Percentiles rank a stretch among this genome's conserved stretches.
Conservation (phyloP, 2,888 invertebrate species). For the Meliscaeva auricollis region DNA sequence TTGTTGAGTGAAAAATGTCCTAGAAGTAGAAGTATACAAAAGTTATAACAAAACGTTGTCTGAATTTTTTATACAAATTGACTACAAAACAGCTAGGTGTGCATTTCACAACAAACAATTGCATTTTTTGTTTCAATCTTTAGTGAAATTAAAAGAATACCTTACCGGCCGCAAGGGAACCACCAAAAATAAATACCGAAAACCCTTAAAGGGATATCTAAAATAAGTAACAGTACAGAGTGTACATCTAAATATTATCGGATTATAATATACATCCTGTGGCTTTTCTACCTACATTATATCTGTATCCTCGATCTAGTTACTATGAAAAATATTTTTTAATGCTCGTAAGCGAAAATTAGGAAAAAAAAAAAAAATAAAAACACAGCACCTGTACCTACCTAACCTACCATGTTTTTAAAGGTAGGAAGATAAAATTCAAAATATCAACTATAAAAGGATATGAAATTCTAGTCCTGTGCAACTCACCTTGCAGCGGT, state of each 20-base stretch:
- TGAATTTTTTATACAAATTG: neutral
- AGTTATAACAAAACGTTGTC: neutral
- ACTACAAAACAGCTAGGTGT: neutral
- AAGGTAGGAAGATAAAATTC: constrained; percentile 3
- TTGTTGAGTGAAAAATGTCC: constrained; percentile 11
- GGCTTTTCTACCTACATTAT: constrained; percentile 52
- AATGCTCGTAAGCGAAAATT: constrained; percentile 23
- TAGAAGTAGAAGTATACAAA: neutral
- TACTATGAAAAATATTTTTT: constrained; percentile 21
- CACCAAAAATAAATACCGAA: neutral
- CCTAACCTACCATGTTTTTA: too few relatives aligned
- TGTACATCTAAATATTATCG: constrained; percentile 69
- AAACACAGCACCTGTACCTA: too few relatives aligned
- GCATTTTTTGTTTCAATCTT: neutral
- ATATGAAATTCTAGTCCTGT: constrained; percentile 62
- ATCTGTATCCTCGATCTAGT: neutral
- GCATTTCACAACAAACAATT: too few relatives aligned
- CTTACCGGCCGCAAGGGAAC: neutral
- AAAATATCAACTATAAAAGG: constrained; percentile 23
- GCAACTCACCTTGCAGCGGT: constrained; percentile 62
- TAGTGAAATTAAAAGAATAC: neutral
- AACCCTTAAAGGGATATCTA: constrained; percentile 54
- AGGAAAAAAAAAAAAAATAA: constrained; percentile 4
- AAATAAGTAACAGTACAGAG: constrained; percentile 40
- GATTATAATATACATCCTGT: constrained; percentile 74